Evolutionary conservation across 2,797 vertebrate species (phyloP).

Genomic region (Pseudochirops cupreus): DNA sequence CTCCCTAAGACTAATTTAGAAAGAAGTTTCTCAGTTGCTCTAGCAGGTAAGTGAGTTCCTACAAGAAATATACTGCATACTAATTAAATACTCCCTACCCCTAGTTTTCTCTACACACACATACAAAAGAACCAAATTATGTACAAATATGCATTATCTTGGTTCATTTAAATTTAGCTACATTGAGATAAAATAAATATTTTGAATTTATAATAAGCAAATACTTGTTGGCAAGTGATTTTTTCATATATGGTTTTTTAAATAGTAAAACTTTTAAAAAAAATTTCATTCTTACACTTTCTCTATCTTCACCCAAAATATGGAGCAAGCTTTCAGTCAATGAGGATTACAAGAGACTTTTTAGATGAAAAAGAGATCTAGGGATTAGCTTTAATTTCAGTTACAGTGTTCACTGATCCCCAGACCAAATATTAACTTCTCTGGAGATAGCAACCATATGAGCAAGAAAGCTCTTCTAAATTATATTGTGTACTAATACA

Average conservation of each 20-base stretch:
- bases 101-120: background rate
- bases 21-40: background rate
- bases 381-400: conserved; percentile 83
- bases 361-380: conserved; percentile 82
- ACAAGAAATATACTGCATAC: background rate
- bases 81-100: background rate
- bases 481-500: conserved; percentile 79
- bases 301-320: conserved; percentile 50
- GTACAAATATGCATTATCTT: background rate
- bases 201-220: background rate
- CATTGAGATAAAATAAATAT: background rate
- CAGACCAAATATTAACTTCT: conserved; percentile 85
- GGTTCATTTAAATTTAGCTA: background rate
- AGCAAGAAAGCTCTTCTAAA: conserved; percentile 85
- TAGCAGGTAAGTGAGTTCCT: background rate
- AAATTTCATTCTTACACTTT: conserved; percentile 51
- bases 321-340: conserved; percentile 76
- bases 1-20: background rate
- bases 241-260: background rate
- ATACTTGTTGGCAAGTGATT: background rate
- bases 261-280: background rate
- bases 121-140: background rate
- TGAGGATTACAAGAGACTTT: conserved; percentile 81
- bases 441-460: conserved; percentile 79
- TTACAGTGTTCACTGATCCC: conserved; percentile 79